phyloP scores from a whole-genome alignment of 2,113 vertebrate species.

The Amblyornis subalaris region DNA sequence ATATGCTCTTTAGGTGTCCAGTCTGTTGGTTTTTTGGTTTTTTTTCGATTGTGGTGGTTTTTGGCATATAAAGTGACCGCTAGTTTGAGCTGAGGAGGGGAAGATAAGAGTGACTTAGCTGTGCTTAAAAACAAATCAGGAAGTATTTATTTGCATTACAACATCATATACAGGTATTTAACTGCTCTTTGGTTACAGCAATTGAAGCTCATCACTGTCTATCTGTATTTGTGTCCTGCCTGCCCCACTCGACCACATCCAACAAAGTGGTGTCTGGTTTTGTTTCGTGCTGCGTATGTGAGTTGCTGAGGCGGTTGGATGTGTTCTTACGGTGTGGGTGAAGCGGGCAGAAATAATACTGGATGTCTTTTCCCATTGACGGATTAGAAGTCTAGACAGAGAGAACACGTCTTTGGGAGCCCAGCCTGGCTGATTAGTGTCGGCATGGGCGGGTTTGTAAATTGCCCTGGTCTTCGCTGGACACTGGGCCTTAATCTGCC shows the following conservation, averaged over 20 bases:
- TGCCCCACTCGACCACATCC: background rate
- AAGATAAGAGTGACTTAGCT: background rate
- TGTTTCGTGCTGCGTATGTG: background rate
- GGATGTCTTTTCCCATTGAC: slow-evolving; percentile 28
- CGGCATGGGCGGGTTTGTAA: background rate
- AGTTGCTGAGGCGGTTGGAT: slow-evolving; percentile 2
- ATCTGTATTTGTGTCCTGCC: background rate
- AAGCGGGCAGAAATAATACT: slow-evolving; percentile 37
- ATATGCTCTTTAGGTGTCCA: background rate
- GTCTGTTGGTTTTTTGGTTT: background rate
- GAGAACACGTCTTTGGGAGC: slow-evolving; percentile 10
- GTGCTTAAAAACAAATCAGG: background rate
- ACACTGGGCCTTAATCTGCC: slow-evolving; percentile 35
- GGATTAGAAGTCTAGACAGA: slow-evolving; percentile 63
- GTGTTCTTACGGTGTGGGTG: slow-evolving; percentile 14
- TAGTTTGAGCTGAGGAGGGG: background rate
- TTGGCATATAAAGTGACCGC: background rate
- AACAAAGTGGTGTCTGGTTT: background rate
- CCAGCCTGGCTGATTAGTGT: slow-evolving; percentile 45
- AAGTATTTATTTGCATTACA: background rate
- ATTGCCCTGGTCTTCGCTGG: background rate
- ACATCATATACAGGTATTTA: background rate
- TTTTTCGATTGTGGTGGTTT: background rate
- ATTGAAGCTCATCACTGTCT: background rate
- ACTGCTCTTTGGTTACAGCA: background rate